Conservation (phyloP, 1,140 invertebrate species). For the Ylistrum balloti region DNA sequence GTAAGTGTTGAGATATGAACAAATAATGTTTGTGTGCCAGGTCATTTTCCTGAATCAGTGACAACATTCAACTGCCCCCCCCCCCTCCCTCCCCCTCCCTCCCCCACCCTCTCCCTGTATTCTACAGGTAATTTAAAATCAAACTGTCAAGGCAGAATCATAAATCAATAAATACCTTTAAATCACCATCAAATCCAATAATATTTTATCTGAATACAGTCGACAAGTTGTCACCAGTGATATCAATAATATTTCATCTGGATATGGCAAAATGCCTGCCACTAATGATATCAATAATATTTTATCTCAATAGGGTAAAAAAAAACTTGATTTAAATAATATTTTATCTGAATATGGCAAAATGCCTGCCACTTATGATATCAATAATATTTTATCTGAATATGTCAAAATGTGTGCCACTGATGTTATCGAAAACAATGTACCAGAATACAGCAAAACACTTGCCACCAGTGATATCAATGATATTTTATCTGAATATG, state of each 20-base stretch:
- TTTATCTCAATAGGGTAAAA: background rate
- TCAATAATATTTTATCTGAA: too few relatives aligned
- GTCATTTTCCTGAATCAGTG: background rate
- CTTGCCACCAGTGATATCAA: too few relatives aligned
- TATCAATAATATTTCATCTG: background rate
- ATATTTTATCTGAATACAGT: background rate
- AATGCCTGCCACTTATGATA: background rate
- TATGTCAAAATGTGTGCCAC: background rate
- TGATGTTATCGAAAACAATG: background rate
- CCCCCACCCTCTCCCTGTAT: background rate
- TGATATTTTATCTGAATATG: too few relatives aligned
- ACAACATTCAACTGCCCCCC: too few relatives aligned
- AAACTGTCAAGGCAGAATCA: background rate
- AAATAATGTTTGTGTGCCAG: background rate
- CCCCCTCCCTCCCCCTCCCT: too few relatives aligned
- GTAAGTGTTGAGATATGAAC: conserved; percentile 9
- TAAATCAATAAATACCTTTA: background rate
- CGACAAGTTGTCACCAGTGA: background rate
- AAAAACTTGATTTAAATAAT: background rate
- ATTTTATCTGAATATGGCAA: background rate
- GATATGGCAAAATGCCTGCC: background rate
- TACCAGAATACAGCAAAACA: background rate
- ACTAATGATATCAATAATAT: background rate
- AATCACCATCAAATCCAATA: background rate
- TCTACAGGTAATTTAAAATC: conserved; percentile 14